Percentiles rank a stretch among this genome's conserved stretches.
Evolutionary conservation across 1,140 invertebrate species (phyloP).

Genomic region (Battus philenor): DNA sequence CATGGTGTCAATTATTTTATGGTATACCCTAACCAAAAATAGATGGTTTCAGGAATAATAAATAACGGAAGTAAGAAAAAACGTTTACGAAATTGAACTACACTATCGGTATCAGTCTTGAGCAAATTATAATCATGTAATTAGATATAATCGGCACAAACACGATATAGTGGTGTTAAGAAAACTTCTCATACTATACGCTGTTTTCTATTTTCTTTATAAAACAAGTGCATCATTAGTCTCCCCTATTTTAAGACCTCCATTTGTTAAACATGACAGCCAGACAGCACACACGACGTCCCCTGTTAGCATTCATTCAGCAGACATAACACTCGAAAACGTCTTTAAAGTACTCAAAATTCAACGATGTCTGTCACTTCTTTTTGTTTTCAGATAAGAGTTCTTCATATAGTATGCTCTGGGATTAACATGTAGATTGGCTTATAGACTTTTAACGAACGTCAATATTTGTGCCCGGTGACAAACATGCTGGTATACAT

Average conservation of each 20-base stretch:
- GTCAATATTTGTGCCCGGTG: too few species aligned
- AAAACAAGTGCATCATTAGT: constrained; percentile 10
- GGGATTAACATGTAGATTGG: too few species aligned
- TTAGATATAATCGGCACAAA: too few species aligned
- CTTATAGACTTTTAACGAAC: too few species aligned
- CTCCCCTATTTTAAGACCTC: constrained; percentile 2
- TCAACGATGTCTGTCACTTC: constrained; percentile 10
- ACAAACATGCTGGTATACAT: too few species aligned
- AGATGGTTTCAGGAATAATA: neutral
- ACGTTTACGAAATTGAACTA: too few species aligned
- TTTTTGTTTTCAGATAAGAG: constrained; percentile 15
- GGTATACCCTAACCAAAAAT: too few species aligned
- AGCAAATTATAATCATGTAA: too few species aligned
- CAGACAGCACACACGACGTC: neutral
- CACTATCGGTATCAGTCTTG: too few species aligned
- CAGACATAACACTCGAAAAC: constrained; percentile 9
- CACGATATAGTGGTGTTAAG: neutral
- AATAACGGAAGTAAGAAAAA: too few species aligned
- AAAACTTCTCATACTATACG: neutral
- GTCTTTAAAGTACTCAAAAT: constrained; percentile 16
- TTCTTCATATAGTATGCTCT: constrained; percentile 13
- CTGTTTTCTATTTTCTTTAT: constrained; percentile 6
- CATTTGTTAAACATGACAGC: constrained; percentile 3
- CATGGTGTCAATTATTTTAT: too few species aligned
- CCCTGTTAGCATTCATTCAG: constrained; percentile 3